Evolutionary conservation across 2,797 vertebrate species (phyloP), one percentile per base, ranked within the genome.

Genomic region (Oryzias sinensis): DNA sequence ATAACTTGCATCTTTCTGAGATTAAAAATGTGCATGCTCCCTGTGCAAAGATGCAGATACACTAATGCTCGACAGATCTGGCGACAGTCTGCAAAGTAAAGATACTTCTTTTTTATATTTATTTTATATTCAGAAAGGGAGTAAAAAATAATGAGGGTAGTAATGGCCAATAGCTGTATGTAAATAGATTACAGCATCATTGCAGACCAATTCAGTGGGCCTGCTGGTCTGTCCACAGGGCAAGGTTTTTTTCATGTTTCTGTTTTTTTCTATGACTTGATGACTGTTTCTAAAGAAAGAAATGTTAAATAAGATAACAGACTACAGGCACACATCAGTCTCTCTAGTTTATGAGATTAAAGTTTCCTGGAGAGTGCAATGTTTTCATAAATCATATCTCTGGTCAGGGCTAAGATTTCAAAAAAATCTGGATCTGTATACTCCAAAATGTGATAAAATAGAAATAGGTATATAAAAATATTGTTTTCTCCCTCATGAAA

Each of bases 241-340:
- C 47, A 27, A 5, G 62, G 55, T 16, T 56, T 64, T 55, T 6
- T 33, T 40, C 53, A 41, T 59, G 52, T 52, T 49, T 53, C 5
- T 25, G 16, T 43, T 51, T 74, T 50, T 67, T 68, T 37, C 56
- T 49, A 68, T 42, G 80, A 87, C 84, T 86, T 76, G 42, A 86
- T 73, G 87, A 91, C 90, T 91, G 88, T 91, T 91, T 79, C 68
- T 70, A 66, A 67, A 70, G 76, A 63, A 63, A 74, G 78, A 85
- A 74, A 76, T 89, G 78, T 80, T 85, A 52, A 72, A 62, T 72
- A 37, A 59, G 24, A 74, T 49, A 41, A 18, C 59, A 56, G 48
- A 56, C 65, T 25, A 25, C 59, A 40, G 49, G 43, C 60, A 63
- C 60, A 56, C 59, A 50, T 18, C 62, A 66, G 48, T 69, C 29